Evolutionary conservation across 1,140 invertebrate species (phyloP), one percentile per base, ranked within the genome.

Genomic region (Bombyx mandarina): DNA sequence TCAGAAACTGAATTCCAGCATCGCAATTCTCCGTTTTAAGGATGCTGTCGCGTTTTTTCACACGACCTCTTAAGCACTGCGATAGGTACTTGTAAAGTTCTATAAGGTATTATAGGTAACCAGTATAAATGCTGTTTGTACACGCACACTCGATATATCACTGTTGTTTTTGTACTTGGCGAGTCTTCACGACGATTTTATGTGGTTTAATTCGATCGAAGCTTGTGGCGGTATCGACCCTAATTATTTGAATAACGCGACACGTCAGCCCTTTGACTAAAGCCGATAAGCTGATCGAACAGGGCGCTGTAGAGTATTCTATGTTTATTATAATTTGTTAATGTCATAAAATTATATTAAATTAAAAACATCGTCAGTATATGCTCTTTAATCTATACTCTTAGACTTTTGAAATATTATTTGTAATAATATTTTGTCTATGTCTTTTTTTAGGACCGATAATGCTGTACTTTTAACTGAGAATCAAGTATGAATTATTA

Each of bases 181-280:
- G 62, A 61, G 60, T 61, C 63, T 52, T 62, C 59, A 53, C 50
- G 63, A 72, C 68, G 73, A 77, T 77, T 82, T 82, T 82, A 82
- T 85, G 82, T 77, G 78, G 77, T 80, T 84, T 82, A 85, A 85
- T 85, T 82, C 75, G 74, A 77, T 75, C 61, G 64, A 60, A 64
- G 69, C 70, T 63, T 58, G 66, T 73, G 71, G 73, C 66, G 63
- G 71, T 78, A 79, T 76, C 69, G 75, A 62, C 61, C 73, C 79
- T 85, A 82, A 85, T 85, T 82, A 80, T 82, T 85, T 79, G 82
- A 80, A 77, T 80, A 80, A 71, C 77, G 68, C 75, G 68, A 73
- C 73, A 74, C 67, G 69, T 64, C 66, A 62, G 66, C 67, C 70
- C 79, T 85, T 85, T 85, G 82, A 82, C 57, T 56, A 52, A 63